Evolutionary conservation across 2,888 invertebrate genomes (phyloP).

Genomic region (Tinea pellionella): DNA sequence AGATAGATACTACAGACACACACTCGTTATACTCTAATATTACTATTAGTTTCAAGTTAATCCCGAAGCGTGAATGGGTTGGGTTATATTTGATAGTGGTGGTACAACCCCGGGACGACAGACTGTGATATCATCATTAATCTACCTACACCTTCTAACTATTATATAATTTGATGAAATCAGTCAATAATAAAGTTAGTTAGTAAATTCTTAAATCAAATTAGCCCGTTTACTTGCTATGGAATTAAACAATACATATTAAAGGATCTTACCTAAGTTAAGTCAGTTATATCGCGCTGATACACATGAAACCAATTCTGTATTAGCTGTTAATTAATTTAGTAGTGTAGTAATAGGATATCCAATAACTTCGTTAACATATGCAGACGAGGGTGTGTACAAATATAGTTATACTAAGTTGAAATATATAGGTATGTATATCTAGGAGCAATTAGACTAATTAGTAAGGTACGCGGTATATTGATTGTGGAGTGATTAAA

Average conservation of each 20-base stretch:
- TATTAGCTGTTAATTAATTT: constrained; percentile 60
- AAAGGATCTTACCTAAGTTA: neutral
- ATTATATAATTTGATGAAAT: too few species aligned
- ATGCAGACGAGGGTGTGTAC: constrained; percentile 14
- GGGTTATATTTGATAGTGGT: too few species aligned
- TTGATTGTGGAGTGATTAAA: neutral
- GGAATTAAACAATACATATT: neutral
- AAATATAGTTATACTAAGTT: neutral
- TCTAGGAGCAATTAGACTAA: neutral
- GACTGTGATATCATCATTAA: too few species aligned
- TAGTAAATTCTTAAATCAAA: too few species aligned
- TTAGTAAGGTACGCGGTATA: too few species aligned
- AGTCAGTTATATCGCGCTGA: constrained; percentile 15
- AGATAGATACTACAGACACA: too few species aligned
- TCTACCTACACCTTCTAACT: too few species aligned
- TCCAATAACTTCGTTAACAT: constrained; percentile 31
- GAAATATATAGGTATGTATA: neutral
- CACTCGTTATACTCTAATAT: too few species aligned
- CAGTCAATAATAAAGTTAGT: too few species aligned
- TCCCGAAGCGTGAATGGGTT: too few species aligned
- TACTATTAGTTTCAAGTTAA: too few species aligned
- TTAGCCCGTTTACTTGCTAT: neutral
- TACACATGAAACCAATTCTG: constrained; percentile 38
- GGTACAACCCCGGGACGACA: too few species aligned
- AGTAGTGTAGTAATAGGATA: constrained; percentile 47